Conservation (phyloP, 2,888 invertebrate genomes). For the Andrena dorsata region DNA sequence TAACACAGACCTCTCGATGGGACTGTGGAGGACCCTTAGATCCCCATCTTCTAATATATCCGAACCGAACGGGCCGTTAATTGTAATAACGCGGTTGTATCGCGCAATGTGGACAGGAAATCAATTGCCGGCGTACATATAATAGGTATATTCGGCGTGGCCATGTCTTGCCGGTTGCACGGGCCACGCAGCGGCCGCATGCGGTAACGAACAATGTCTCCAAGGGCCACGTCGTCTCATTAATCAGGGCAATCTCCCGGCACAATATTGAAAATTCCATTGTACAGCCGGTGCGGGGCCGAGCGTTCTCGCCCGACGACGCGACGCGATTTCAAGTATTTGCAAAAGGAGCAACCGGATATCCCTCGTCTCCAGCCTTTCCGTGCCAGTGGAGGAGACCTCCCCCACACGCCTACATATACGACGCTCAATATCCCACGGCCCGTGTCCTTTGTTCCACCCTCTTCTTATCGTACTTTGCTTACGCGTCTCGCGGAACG, state of each 20-base stretch:
- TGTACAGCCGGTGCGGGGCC: slow-evolving; percentile 43
- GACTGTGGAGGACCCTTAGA: too few relatives aligned
- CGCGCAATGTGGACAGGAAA: slow-evolving; percentile 12
- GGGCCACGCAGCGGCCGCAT: slow-evolving; percentile 38
- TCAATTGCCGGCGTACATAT: slow-evolving; percentile 9
- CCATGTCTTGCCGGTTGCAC: slow-evolving; percentile 15
- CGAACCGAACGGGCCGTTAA: slow-evolving; percentile 25
- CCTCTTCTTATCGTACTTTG: slow-evolving; percentile 34
- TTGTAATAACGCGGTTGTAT: slow-evolving; percentile 19
- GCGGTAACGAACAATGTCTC: slow-evolving; percentile 61
- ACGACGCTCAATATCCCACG: neutral
- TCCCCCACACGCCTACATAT: neutral
- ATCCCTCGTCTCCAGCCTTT: slow-evolving; percentile 40
- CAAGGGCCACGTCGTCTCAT: slow-evolving; percentile 68
- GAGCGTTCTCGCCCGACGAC: slow-evolving; percentile 67
- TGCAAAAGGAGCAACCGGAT: slow-evolving; percentile 67
- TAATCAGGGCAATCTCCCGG: slow-evolving; percentile 77
- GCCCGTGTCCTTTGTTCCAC: slow-evolving; percentile 14
- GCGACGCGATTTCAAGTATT: slow-evolving; percentile 78
- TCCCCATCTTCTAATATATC: neutral
- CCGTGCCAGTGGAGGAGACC: neutral
- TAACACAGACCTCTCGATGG: too few relatives aligned
- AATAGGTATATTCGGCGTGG: slow-evolving; percentile 1
- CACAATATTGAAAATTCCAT: slow-evolving; percentile 81
- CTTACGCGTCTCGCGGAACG: slow-evolving; percentile 37